phyloP scores from a whole-genome alignment of 1,140 invertebrate species.

The Penaeus japonicus region DNA sequence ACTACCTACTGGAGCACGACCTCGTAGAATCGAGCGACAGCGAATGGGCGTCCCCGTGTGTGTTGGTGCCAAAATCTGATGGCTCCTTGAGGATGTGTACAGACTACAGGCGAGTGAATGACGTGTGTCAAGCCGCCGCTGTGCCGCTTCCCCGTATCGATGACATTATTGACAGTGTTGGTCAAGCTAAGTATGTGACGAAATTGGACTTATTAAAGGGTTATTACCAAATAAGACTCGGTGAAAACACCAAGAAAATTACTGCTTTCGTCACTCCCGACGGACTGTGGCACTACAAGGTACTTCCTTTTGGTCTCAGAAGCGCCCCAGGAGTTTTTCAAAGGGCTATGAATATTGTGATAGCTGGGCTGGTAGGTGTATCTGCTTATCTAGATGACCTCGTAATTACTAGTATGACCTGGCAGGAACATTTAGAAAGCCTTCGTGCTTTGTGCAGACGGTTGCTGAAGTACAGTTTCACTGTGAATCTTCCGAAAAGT shows the following conservation, averaged over 20 bases:
- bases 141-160: not conserved
- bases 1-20: not conserved
- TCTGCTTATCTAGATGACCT: not conserved
- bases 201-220: slow-evolving; percentile 1
- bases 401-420: not conserved
- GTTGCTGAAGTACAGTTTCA: not conserved
- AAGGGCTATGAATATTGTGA: not conserved
- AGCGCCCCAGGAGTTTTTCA: not conserved
- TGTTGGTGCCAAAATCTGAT: not conserved
- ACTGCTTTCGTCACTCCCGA: not conserved
- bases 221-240: not conserved
- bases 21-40: not conserved
- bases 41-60: not conserved
- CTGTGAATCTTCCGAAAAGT: not conserved
- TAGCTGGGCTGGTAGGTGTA: not conserved
- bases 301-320: not conserved
- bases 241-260: not conserved
- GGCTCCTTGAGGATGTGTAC: not conserved
- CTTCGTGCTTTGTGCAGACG: not conserved
- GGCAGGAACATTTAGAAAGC: not conserved
- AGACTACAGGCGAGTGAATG: slow-evolving; percentile 1
- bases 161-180: not conserved
- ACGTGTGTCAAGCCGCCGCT: not conserved
- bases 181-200: not conserved
- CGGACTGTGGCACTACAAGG: not conserved